phyloP scores from a whole-genome alignment of 2,113 vertebrate genomes.

The Cacatua alba region DNA sequence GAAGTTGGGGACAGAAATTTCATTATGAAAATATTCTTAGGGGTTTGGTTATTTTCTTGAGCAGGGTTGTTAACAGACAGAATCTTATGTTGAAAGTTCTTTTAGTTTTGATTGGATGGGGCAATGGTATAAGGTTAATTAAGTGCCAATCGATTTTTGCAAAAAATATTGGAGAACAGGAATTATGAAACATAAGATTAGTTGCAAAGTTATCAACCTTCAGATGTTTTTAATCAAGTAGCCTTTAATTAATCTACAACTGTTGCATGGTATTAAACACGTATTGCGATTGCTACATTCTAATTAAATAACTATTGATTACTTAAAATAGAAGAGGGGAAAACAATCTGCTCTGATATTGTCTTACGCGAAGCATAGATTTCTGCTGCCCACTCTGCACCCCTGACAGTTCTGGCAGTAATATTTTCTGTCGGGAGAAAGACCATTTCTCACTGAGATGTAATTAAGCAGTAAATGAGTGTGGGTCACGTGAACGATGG shows the following conservation, averaged over 20 bases:
- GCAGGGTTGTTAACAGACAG: neutral
- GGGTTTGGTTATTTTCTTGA: neutral
- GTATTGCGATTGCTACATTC: neutral
- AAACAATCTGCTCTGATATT: neutral
- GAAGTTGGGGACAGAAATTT: neutral
- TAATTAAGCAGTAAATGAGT: neutral
- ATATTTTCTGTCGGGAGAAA: neutral
- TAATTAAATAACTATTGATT: neutral
- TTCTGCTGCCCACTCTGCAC: neutral
- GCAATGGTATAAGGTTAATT: neutral
- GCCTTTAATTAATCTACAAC: neutral
- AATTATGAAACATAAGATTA: neutral
- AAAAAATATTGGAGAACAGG: neutral
- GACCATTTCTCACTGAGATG: neutral
- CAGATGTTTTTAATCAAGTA: neutral
- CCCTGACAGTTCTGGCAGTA: neutral
- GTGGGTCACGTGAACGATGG: accelerated
- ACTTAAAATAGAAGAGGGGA: neutral
- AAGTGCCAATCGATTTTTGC: neutral
- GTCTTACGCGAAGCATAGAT: neutral
- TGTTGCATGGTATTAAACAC: neutral
- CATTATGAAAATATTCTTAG: neutral
- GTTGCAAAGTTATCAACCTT: neutral
- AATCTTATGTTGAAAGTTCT: neutral
- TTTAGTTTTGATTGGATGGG: neutral